Evolutionary conservation across 1,140 invertebrate species (phyloP), one percentile per base, ranked within the genome.

Genomic region (Cydia splendana): DNA sequence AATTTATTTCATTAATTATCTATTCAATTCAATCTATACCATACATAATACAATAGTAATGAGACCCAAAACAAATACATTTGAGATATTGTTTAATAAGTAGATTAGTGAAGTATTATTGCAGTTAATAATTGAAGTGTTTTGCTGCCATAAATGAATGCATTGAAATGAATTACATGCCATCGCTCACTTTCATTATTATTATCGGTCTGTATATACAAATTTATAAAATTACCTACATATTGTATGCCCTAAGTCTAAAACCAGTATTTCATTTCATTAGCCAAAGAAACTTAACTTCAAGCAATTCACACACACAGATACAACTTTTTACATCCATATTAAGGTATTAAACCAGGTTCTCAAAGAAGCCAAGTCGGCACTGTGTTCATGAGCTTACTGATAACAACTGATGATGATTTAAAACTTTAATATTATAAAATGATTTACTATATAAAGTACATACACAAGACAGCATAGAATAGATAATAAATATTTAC

Each of bases 131-230:
- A 81, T 80, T 77, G 76, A 77, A 74, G 76, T 86, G 81, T 82
- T 81, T 81, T 85, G 81, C 80, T 82, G 81, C 82, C 81, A 84
- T 86, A 86, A 80, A 86, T 85, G 76, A 87, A 82, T 85, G 81
- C 77, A 78, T 81, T 78, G 76, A 80, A 80, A 76, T 69, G 69
- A 80, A 76, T 79, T 71, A 38, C 30, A 71, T n/a, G n/a, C 34
- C 67, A 42, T 38, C n/a, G 18, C 34, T 71, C 67, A 42, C 4
- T 67, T 80, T 75, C 75, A 83, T 84, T 85, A 81, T 84, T 85
- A 82, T 85, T 84, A 85, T 86, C 81, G 80, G 82, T 87, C 82
- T 86, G 84, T 91, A 89, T 89, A 85, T 89, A 91, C 88, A 91
- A 87, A 88, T 89, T 90, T 89, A 87, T 87, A 88, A 88, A 87